phyloP scores from a whole-genome alignment of 2,888 invertebrate species.

The Geophilus truncorum region DNA sequence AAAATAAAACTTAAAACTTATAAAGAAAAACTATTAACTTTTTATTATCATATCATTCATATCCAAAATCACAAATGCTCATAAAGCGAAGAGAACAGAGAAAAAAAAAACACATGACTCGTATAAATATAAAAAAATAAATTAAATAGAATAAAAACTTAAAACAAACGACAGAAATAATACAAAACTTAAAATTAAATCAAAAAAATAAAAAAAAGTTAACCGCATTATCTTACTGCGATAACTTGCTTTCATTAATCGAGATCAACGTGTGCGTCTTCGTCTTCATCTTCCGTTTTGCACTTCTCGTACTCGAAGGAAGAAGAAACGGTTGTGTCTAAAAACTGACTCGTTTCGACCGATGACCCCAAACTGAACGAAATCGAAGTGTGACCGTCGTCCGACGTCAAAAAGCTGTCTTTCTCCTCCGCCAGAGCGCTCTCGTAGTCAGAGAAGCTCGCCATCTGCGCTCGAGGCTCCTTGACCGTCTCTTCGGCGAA shows the following conservation, averaged over 20 bases:
- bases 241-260: neutral
- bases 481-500: neutral
- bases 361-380: neutral
- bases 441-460: neutral
- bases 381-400: neutral
- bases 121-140: too few species aligned
- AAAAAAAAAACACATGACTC: too few species aligned
- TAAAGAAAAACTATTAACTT: neutral
- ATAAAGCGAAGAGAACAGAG: too few species aligned
- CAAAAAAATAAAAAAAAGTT: neutral
- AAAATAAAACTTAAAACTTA: neutral
- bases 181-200: neutral
- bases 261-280: neutral
- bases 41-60: neutral
- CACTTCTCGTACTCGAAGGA: neutral
- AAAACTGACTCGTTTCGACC: neutral
- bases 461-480: neutral
- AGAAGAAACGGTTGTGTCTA: neutral
- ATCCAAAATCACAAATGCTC: neutral
- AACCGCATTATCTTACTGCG: neutral
- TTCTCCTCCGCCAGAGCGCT: neutral
- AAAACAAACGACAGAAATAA: too few species aligned
- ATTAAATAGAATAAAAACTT: too few species aligned
- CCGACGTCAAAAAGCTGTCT: neutral
- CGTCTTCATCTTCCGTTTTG: neutral